These are phyloP conservation scores for Cynodonichthys magdalenae DNA, from an alignment of 2,797 vertebrate species.

Conservation along the genomic window DNA sequence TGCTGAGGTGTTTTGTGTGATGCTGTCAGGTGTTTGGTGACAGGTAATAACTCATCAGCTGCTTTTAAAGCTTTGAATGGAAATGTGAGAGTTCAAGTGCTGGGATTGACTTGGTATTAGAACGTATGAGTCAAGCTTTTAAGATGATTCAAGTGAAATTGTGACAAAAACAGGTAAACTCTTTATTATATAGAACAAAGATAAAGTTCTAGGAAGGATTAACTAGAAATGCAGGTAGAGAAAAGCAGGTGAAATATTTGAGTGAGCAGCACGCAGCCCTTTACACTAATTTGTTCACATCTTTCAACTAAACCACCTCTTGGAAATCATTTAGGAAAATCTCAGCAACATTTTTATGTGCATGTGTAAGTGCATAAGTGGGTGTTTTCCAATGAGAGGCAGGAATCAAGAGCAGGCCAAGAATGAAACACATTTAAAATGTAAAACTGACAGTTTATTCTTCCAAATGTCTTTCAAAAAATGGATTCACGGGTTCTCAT, in stretches of 20 bases:
- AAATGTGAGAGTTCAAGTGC: conserved; percentile 56
- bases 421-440: conserved; percentile 1
- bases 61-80: conserved; percentile 64
- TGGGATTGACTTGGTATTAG: conserved; percentile 38
- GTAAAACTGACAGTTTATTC: conserved; percentile 5
- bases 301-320: conserved; percentile 27
- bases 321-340: conserved; percentile 29
- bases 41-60: conserved; percentile 55
- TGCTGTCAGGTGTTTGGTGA: conserved; percentile 57
- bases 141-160: conserved; percentile 30
- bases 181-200: conserved; percentile 19
- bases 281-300: conserved; percentile 46
- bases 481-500: conserved; percentile 20
- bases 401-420: background rate
- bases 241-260: conserved; percentile 25
- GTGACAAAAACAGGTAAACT: conserved; percentile 14
- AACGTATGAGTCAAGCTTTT: conserved; percentile 41
- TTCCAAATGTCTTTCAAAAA: conserved; percentile 4
- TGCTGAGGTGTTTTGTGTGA: conserved; percentile 13
- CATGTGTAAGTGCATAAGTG: conserved; percentile 23
- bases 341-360: conserved; percentile 36
- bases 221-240: conserved; percentile 49
- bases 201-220: conserved; percentile 37
- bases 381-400: background rate
- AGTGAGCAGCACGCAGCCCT: conserved; percentile 1